Conservation (phyloP, 2,113 vertebrate genomes). For the Herpetotheres cachinnans region DNA sequence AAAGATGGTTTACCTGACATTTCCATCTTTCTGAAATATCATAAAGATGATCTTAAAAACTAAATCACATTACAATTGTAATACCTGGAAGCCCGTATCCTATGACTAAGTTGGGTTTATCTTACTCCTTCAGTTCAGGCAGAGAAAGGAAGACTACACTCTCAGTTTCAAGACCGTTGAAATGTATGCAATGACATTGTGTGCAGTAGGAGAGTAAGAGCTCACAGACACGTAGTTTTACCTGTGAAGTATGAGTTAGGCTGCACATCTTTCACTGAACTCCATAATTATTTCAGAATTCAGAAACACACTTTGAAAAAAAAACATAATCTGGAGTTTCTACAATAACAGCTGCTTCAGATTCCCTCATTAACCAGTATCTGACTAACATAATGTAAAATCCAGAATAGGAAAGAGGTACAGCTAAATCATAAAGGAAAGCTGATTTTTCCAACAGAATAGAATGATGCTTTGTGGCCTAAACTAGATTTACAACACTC, state of each 20-base stretch:
- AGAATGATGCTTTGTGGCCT: neutral
- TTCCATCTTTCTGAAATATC: neutral
- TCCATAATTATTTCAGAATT: neutral
- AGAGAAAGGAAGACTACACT: neutral
- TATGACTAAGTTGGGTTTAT: neutral
- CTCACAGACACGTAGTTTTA: neutral
- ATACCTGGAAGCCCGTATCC: neutral
- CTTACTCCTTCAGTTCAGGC: neutral
- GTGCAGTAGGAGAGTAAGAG: neutral
- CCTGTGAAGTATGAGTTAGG: neutral
- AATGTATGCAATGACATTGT: neutral
- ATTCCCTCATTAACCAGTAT: neutral
- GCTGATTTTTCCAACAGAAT: neutral
- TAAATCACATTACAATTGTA: neutral
- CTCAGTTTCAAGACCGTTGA: neutral
- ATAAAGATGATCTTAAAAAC: neutral
- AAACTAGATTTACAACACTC: neutral
- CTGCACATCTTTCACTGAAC: neutral
- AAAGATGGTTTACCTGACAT: neutral
- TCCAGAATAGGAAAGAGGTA: neutral
- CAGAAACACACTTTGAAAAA: neutral
- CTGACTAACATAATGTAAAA: neutral
- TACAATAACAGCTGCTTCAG: neutral
- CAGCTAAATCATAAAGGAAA: neutral
- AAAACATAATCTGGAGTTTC: neutral